Evolutionary conservation across 2,113 vertebrate genomes (phyloP).

Genomic region (Astatoreochromis straeleni): DNA sequence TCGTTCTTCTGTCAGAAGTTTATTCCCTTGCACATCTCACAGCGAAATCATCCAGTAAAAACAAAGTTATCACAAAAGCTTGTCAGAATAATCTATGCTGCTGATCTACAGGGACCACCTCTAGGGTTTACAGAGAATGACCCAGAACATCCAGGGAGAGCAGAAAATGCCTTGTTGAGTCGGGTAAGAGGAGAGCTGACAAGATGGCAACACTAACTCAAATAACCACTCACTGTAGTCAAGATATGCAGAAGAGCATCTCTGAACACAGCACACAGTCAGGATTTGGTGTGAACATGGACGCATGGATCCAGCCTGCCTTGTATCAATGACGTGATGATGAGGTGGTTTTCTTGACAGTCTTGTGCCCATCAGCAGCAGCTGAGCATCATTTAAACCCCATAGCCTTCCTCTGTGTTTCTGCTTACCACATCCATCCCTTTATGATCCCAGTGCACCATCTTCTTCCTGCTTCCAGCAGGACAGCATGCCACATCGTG

Average conservation of each 20-base stretch:
- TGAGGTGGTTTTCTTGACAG: neutral
- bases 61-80: neutral
- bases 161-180: neutral
- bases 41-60: neutral
- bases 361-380: neutral
- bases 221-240: neutral
- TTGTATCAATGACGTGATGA: neutral
- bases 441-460: neutral
- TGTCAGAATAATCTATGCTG: neutral
- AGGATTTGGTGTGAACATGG: neutral
- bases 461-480: neutral
- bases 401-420: neutral
- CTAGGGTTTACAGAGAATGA: neutral
- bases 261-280: neutral
- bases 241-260: neutral
- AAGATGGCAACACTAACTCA: neutral
- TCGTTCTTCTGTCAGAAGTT: neutral
- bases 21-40: neutral
- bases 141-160: neutral
- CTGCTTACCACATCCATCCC: neutral
- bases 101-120: neutral
- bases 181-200: neutral
- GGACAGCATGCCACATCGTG: neutral
- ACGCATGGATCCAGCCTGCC: neutral
- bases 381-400: neutral